phyloP scores from a whole-genome alignment of 92 coral and sea anemone genomes.

The Isaurus tuberculatus region DNA sequence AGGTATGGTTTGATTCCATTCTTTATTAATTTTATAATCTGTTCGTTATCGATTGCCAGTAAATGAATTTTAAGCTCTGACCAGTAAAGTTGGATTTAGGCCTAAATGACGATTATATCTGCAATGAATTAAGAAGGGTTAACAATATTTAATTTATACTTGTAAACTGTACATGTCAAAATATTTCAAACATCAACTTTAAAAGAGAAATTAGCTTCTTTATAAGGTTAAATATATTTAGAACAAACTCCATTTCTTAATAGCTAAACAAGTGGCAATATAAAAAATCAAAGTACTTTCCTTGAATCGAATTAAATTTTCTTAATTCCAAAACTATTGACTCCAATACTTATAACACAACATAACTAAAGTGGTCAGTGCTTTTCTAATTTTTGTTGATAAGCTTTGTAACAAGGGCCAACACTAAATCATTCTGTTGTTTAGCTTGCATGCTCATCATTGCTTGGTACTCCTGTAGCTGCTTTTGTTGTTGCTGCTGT shows the following conservation, averaged over 20 bases:
- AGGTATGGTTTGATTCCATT: conserved; percentile 13
- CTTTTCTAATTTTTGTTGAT: conserved; percentile 31
- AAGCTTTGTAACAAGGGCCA: conserved; percentile 51
- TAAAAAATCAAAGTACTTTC: conserved; percentile 1
- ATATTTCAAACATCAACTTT: not conserved
- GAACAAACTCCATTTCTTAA: conserved; percentile 12
- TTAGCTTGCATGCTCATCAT: conserved; percentile 49
- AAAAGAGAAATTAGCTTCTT: conserved; percentile 19
- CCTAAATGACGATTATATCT: conserved; percentile 4
- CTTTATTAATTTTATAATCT: not conserved
- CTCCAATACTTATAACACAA: too few relatives aligned
- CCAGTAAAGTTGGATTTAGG: conserved; percentile 5
- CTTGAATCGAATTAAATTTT: not conserved
- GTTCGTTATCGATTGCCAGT: not conserved
- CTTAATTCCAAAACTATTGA: too few relatives aligned
- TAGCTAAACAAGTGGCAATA: conserved; percentile 6
- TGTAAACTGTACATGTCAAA: conserved; percentile 16
- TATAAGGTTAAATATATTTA: not conserved
- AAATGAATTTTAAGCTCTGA: conserved; percentile 11
- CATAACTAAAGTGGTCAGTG: not conserved
- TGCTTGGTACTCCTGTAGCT: conserved; percentile 46
- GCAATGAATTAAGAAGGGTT: conserved; percentile 13
- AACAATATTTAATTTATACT: conserved; percentile 9
- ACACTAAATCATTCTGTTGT: conserved; percentile 48
- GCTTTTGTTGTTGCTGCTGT: conserved; percentile 55